Evolutionary conservation across 2,888 invertebrate species (phyloP).

Genomic region (Lepidonotus clava): DNA sequence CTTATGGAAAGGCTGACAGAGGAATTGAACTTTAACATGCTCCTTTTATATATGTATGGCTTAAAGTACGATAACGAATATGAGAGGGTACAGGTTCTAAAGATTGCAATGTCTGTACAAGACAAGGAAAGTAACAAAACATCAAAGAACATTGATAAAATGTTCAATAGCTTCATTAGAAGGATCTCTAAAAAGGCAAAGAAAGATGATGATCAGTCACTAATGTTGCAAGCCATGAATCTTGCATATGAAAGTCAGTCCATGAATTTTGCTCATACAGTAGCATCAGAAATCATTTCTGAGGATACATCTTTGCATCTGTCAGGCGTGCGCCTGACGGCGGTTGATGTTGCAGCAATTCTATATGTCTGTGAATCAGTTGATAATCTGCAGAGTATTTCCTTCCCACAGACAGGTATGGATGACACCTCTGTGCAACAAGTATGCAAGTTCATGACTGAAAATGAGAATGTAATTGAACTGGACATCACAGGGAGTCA

Average conservation of each 20-base stretch:
- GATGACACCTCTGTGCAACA: neutral
- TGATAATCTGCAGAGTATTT: neutral
- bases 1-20: neutral
- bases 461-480: neutral
- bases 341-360: neutral
- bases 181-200: neutral
- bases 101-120: neutral
- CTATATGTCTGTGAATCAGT: neutral
- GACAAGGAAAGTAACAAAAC: neutral
- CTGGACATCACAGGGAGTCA: neutral
- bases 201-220: neutral
- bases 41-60: neutral
- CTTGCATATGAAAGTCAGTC: neutral
- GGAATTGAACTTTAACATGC: neutral
- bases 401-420: neutral
- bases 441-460: neutral
- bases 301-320: neutral
- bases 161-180: neutral
- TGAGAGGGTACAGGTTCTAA: neutral
- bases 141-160: neutral
- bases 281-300: neutral
- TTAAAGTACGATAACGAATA: neutral
- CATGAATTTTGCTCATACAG: neutral
- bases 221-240: neutral
- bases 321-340: neutral